phyloP scores from a whole-genome alignment of 2,797 vertebrate genomes.

The Naso thynnoides region DNA sequence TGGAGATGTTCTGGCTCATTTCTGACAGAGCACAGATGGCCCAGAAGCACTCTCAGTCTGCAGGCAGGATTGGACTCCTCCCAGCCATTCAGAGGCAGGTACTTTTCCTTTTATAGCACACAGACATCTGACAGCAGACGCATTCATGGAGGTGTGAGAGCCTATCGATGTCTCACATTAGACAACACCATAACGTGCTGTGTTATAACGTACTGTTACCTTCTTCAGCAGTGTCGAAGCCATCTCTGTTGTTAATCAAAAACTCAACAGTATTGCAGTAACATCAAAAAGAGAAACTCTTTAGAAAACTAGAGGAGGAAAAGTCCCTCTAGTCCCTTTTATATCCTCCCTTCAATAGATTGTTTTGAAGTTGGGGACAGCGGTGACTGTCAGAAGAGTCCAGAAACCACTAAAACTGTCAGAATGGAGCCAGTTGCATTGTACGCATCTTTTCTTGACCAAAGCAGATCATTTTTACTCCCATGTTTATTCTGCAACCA shows the following conservation, averaged over 20 bases:
- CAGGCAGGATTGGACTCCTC: slow-evolving; percentile 37
- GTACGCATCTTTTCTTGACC: slow-evolving; percentile 28
- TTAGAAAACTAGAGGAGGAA: not conserved
- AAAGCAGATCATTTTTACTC: slow-evolving; percentile 18
- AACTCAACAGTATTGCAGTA: not conserved
- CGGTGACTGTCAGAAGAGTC: slow-evolving; percentile 1
- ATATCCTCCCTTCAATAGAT: not conserved
- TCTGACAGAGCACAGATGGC: slow-evolving; percentile 44
- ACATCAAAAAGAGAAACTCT: not conserved
- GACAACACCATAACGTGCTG: not conserved
- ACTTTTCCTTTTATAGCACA: not conserved
- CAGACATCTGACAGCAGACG: slow-evolving; percentile 1
- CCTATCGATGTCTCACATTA: not conserved
- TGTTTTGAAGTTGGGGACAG: not conserved
- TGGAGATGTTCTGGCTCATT: slow-evolving; percentile 26
- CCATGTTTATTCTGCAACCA: slow-evolving; percentile 37
- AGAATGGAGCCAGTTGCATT: slow-evolving; percentile 19
- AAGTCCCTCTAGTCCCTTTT: not conserved
- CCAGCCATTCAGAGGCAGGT: slow-evolving; percentile 39
- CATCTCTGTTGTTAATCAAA: not conserved
- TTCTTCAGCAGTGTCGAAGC: not conserved
- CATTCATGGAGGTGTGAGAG: not conserved
- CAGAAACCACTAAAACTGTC: slow-evolving; percentile 28
- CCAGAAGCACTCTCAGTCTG: slow-evolving; percentile 47
- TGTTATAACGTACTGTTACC: not conserved